Evolutionary conservation across 2,113 vertebrate genomes (phyloP).

Genomic region (Gambusia affinis): DNA sequence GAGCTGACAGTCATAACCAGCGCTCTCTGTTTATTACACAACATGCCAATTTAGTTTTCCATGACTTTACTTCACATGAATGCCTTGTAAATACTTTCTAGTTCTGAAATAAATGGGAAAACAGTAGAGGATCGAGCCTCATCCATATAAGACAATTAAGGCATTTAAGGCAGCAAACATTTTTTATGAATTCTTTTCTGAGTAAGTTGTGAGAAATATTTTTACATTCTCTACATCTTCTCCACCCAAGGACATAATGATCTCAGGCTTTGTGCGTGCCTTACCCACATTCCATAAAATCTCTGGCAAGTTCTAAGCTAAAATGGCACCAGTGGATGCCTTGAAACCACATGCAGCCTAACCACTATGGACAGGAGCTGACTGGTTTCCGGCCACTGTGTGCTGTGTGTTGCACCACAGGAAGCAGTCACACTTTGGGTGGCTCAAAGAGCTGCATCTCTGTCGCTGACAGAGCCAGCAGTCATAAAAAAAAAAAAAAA

Average conservation of each 20-base stretch:
- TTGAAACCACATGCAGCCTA: conserved; percentile 65
- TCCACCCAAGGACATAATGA: conserved; percentile 34
- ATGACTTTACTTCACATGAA: conserved; percentile 45
- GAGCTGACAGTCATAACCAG: conserved; percentile 57
- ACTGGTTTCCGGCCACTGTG: conserved; percentile 59
- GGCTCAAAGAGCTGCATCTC: conserved; percentile 35
- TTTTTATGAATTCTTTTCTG: background rate
- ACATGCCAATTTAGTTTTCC: conserved; percentile 21
- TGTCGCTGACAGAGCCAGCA: conserved; percentile 28
- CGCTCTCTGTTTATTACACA: conserved; percentile 20
- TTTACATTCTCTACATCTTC: conserved; percentile 23
- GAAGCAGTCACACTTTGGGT: conserved; percentile 24
- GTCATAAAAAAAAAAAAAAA: conserved; percentile 17
- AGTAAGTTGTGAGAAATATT: conserved; percentile 15
- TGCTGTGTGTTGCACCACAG: conserved; percentile 33
- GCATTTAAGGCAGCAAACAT: background rate
- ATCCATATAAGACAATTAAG: background rate
- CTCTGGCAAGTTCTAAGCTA: conserved; percentile 33
- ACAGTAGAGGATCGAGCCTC: conserved; percentile 9
- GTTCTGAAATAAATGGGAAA: conserved; percentile 34
- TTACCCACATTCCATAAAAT: conserved; percentile 62
- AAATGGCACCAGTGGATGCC: conserved; percentile 40
- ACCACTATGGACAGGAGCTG: conserved; percentile 60
- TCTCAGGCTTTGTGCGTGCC: conserved; percentile 41
- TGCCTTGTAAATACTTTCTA: conserved; percentile 52